phyloP scores from a whole-genome alignment of 2,113 vertebrate genomes.

The Rhea pennata region DNA sequence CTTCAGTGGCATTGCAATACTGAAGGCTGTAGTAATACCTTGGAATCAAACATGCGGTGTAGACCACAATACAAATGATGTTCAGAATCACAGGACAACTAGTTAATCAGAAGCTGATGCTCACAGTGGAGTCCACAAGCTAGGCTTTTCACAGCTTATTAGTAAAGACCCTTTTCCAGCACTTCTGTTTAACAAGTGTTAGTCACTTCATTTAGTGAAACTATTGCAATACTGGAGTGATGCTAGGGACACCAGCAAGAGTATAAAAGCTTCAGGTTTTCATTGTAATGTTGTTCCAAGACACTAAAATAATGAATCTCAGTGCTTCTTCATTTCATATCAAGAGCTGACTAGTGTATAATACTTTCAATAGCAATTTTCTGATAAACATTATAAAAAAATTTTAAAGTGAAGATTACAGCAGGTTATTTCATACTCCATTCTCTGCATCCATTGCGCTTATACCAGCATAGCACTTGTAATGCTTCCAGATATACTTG shows the following conservation, averaged over 20 bases:
- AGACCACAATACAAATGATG: background rate
- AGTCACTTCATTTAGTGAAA: background rate
- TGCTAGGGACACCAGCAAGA: background rate
- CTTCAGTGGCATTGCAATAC: background rate
- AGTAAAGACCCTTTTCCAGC: background rate
- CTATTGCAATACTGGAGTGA: background rate
- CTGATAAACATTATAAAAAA: background rate
- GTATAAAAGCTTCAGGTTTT: background rate
- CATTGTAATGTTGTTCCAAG: background rate
- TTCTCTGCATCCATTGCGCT: background rate
- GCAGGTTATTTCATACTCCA: background rate
- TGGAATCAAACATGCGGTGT: background rate
- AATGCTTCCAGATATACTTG: background rate
- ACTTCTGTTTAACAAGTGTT: background rate
- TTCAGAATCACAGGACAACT: background rate
- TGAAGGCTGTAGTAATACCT: background rate
- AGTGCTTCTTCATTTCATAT: background rate
- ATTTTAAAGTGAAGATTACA: background rate
- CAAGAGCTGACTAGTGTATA: background rate
- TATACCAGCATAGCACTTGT: background rate
- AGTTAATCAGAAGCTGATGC: background rate
- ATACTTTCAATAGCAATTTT: background rate
- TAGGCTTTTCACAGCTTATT: background rate
- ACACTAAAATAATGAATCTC: background rate
- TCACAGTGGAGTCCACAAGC: background rate